These are phyloP conservation scores for Bubo scandiacus DNA, from an alignment of 2,113 vertebrate genomes.

Conservation along the genomic window DNA sequence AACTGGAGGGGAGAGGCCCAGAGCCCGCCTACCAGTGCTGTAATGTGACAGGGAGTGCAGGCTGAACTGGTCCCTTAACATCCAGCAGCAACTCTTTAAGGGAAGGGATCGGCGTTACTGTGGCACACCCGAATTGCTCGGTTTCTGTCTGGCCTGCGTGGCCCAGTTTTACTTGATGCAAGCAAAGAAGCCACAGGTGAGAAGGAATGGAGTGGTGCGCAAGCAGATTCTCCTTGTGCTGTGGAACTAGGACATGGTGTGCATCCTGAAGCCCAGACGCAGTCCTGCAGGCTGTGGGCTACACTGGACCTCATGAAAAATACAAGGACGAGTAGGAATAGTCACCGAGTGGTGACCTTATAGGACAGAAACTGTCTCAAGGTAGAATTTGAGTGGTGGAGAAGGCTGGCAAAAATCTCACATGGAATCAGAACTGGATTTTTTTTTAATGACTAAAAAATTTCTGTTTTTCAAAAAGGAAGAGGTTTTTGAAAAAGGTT, in stretches of 20 bases:
- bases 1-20: background rate
- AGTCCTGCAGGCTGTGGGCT: background rate
- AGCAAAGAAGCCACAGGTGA: background rate
- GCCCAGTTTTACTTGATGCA: background rate
- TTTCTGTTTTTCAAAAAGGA: background rate
- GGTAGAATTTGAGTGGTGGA: background rate
- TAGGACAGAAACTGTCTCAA: background rate
- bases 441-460: background rate
- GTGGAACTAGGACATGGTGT: background rate
- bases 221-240: background rate
- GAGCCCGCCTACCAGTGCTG: background rate
- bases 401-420: background rate
- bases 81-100: accelerated
- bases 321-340: background rate
- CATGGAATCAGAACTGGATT: background rate
- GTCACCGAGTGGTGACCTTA: background rate
- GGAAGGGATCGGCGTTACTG: background rate
- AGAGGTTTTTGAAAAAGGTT: background rate
- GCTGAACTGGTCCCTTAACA: background rate
- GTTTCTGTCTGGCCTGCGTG: background rate
- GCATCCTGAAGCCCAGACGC: accelerated
- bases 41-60: accelerated
- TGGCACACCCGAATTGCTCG: background rate
- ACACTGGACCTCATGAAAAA: background rate
- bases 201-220: too few relatives aligned